Conservation (phyloP, 2,797 vertebrate species). For the Peromyscus eremicus region DNA sequence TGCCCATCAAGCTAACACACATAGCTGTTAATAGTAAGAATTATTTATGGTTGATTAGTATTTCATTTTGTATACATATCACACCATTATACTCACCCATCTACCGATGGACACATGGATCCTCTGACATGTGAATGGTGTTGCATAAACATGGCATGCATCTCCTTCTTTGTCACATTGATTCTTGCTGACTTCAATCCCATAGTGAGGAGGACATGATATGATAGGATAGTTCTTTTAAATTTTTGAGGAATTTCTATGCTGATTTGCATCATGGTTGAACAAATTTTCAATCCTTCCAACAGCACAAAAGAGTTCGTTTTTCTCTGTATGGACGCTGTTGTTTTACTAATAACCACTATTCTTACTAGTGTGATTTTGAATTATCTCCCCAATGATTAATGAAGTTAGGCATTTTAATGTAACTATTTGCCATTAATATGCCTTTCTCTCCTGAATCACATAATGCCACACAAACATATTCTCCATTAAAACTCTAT, state of each 20-base stretch:
- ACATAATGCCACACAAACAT: neutral
- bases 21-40: neutral
- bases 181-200: neutral
- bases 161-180: neutral
- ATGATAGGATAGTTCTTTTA: neutral
- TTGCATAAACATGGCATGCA: too few species aligned
- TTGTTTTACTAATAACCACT: neutral
- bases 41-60: neutral
- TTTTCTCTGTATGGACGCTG: neutral
- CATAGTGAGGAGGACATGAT: neutral
- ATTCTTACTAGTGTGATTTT: neutral
- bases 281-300: neutral
- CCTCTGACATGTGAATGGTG: neutral
- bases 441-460: neutral
- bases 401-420: neutral
- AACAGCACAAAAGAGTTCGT: neutral
- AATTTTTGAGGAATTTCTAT: neutral
- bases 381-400: neutral
- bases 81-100: neutral
- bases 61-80: neutral
- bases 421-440: neutral
- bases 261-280: neutral
- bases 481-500: neutral
- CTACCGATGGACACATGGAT: too few species aligned
- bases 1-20: neutral